Base-by-base conservation (phyloP, 2,113 vertebrate species). In the Cyprinus carpio region DNA sequence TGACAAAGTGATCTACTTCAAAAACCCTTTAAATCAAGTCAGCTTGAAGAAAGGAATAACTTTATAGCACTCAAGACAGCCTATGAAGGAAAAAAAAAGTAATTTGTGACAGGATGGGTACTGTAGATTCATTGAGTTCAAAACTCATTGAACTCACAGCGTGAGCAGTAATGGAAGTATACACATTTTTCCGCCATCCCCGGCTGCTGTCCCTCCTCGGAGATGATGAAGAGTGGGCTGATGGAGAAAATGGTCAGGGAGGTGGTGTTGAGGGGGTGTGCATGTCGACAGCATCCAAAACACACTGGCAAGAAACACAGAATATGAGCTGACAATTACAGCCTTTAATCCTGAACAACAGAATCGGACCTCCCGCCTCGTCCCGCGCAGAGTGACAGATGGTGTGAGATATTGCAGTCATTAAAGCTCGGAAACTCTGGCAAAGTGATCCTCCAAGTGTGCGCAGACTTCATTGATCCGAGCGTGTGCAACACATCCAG, bases 381-480 rank as follows among this genome's bases (percentile, higher is more conserved):
- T 85, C 84, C 88, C 72, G 72, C 43, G 25, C 80, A 85, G 69
- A 56, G 78, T 90, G 91, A 91, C 92, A 94, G 93, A 90, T 90
- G 90, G 91, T 89, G 85, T 83, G 89, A 90, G 91, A 89, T 90
- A 91, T 71, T 86, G 89, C 89, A 90, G 87, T 88, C 88, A 92
- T 91, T 90, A 91, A 88, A 91, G 82, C 88, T 89, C 90, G 89
- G 88, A 92, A 88, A 90, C 88, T 88, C 88, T 88, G 85, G 87
- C 87, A 89, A 58, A 81, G 15, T 67, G 86, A 85, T 89, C 85
- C 79, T 89, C 75, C 62, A 89, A 87, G 87, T 87, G 71, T 85
- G 90, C 79, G 13, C 65, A 89, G 80, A 90, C 89, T 85, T 85
- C 84, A 91, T 90, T 84, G 85, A 84, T 87, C 91, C 43, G 81